Percentiles rank a stretch among this genome's conserved stretches.
Evolutionary conservation across 2,888 invertebrate species (phyloP).

Genomic region (Tuberolachnus salignus): DNA sequence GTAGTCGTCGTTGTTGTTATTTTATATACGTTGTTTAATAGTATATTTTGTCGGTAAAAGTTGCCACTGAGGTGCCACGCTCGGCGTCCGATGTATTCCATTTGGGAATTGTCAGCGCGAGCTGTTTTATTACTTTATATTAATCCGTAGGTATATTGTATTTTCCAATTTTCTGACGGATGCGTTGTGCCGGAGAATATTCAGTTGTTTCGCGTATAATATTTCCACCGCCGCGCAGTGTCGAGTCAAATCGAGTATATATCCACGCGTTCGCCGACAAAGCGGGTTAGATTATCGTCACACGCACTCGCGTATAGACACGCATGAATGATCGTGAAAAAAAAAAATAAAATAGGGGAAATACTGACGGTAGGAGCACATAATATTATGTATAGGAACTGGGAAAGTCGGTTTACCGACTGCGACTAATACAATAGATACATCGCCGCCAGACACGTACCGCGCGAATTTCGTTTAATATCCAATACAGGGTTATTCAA

Average conservation of each 20-base stretch:
- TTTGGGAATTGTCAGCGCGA: slow-evolving; percentile 13
- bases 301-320: slow-evolving; percentile 32
- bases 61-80: no score
- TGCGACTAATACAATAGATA: slow-evolving; percentile 46
- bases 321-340: slow-evolving; percentile 32
- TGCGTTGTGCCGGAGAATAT: slow-evolving; percentile 12
- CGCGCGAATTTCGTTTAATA: slow-evolving; percentile 22
- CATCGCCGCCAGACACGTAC: slow-evolving; percentile 10
- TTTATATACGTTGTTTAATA: no score
- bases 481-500: neutral
- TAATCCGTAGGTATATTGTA: slow-evolving; percentile 9
- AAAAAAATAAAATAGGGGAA: neutral
- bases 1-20: neutral
- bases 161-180: slow-evolving; percentile 38
- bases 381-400: neutral
- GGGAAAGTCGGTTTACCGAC: slow-evolving; percentile 43
- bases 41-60: no score
- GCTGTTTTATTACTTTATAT: slow-evolving; percentile 28
- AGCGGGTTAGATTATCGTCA: slow-evolving; percentile 38
- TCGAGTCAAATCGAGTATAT: slow-evolving; percentile 14
- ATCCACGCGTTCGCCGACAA: slow-evolving; percentile 24
- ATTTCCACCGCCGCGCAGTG: neutral
- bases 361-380: neutral
- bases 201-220: slow-evolving; percentile 26
- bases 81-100: neutral